Evolutionary conservation across 2,113 vertebrate species (phyloP), one percentile per base, ranked within the genome.

Genomic region (Climacteris rufus): DNA sequence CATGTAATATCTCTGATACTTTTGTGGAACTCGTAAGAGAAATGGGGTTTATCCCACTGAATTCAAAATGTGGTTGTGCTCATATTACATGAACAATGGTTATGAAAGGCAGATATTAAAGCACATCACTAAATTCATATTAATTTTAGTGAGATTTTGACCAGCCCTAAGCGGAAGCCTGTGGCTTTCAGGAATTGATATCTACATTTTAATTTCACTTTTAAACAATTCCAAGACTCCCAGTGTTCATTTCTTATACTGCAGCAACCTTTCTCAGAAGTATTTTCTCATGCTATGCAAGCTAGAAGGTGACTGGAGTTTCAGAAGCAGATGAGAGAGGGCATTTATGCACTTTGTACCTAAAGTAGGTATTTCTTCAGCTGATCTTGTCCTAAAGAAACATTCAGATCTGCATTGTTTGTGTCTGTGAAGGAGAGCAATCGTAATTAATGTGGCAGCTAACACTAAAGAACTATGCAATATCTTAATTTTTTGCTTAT

Each of bases 131-230:
- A 81, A 66, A 90, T 78, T 93, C 1, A 16, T 74, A 71, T 53
- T 95, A n/a, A 92, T 77, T 87, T 90, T 60, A 75, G 44, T 57
- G 75, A 31, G 54, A 56, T 96, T 96, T 91, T 89, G 33, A 83
- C 53, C 27, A 57, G n/a, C 21, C 33, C 63, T 61, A 61, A 61
- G n/a, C 1, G 3, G 75, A 89, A 87, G 40, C 11, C 31, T 77
- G 20, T 90, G 85, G 21, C 63, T 93, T 94, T 94, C 53, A 89
- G 50, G 64, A 78, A 75, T 78, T 40, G 39, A 37, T 85, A 83
- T 28, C 47, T 74, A 49, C 44, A 49, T 56, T 86, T 94, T 86
- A 57, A 90, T 89, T 88, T 81, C 2, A 0, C 28, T 90, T 90
- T 90, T 57, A 87, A 95, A 78, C 15, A 71, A 78, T 93, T 93